Base-by-base conservation (phyloP, 2,888 invertebrate genomes). In the Protodeltote pygarga region DNA sequence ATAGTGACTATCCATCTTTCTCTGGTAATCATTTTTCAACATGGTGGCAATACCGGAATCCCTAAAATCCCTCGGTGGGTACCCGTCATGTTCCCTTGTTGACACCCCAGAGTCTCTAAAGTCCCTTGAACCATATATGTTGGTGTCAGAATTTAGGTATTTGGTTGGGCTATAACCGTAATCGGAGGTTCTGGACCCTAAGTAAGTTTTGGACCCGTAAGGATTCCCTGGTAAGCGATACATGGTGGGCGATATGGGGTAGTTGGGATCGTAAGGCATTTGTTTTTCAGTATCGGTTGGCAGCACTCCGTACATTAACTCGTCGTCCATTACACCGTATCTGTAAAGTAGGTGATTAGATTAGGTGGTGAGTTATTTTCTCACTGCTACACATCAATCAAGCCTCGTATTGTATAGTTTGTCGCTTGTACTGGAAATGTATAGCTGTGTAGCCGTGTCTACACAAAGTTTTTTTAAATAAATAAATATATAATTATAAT, bases 21-120 rank as follows among this genome's bases (percentile, higher is more conserved):
- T 84, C 40, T 92, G 92, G 64, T 92, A 92, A 47, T 92, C 92
- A 35, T 93, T 93, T 62, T 93, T 93, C 53, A 92, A 61, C 87
- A 90, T 87, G 0, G 92, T 90, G 2, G 90, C 91, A 40, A 92
- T 92, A 0, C 92, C 90, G 0, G 92, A 90, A 59, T 92, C 92
- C 39, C 92, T 64, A 45, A 86, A 92, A 63, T 92, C 92, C 40
- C 92, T 78, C 0, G 89, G 83, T 0, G 86, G 85, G 37, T 89
- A 91, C 0, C 87, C 86, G 4, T 90, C 90, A 27, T 87, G 89
- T 13, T 90, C 91, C 31, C 91, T 77, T 0, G 89, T 81, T 0
- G 89, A 83, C 0, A 88, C 87, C 1, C 79, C 83, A 0, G 81
- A 79, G 49, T 87, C 88, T 27, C 87, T 71, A 44, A 90, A 87